These are phyloP conservation scores for Metridium senile DNA, from an alignment of 92 coral and sea anemone species.

Conservation along the genomic window DNA sequence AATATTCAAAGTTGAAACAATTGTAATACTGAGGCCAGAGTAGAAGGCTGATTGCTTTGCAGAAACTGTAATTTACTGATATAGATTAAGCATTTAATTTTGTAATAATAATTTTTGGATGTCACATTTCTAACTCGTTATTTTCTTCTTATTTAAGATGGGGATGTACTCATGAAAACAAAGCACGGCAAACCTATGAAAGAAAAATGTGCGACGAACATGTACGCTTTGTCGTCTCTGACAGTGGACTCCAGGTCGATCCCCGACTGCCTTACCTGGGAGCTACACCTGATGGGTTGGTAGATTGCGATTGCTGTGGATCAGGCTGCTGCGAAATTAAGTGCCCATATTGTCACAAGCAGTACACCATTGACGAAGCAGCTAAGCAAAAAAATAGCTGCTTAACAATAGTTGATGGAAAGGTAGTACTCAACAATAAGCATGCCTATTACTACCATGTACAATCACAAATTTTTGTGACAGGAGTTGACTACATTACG, in stretches of 20 bases:
- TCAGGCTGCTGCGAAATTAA: conserved; percentile 16
- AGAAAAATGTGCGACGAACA: conserved; percentile 28
- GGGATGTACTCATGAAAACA: conserved; percentile 59
- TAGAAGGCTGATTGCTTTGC: no score
- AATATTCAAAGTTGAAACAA: no score
- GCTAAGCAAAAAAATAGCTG: conserved; percentile 40
- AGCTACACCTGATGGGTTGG: conserved; percentile 65
- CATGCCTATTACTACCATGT: conserved; percentile 53
- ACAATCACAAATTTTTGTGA: conserved; percentile 43
- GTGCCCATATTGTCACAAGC: conserved; percentile 31
- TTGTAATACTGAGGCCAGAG: no score
- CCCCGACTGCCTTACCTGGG: conserved; percentile 51
- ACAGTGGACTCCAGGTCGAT: conserved; percentile 50
- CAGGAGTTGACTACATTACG: conserved; percentile 35
- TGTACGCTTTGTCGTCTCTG: conserved; percentile 31
- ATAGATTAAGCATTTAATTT: background rate
- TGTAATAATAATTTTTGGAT: no score
- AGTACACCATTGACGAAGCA: conserved; percentile 24
- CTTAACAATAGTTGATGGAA: conserved; percentile 20
- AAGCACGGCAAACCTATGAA: conserved; percentile 44
- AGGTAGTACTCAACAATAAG: conserved; percentile 24
- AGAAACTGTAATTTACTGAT: background rate
- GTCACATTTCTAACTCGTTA: no score
- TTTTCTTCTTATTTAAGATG: conserved; percentile 27
- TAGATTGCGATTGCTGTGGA: conserved; percentile 66